Percentiles rank a stretch among this genome's conserved stretches.
Evolutionary conservation across 1,140 invertebrate genomes (phyloP).

Genomic region (Trichonephila clavipes): DNA sequence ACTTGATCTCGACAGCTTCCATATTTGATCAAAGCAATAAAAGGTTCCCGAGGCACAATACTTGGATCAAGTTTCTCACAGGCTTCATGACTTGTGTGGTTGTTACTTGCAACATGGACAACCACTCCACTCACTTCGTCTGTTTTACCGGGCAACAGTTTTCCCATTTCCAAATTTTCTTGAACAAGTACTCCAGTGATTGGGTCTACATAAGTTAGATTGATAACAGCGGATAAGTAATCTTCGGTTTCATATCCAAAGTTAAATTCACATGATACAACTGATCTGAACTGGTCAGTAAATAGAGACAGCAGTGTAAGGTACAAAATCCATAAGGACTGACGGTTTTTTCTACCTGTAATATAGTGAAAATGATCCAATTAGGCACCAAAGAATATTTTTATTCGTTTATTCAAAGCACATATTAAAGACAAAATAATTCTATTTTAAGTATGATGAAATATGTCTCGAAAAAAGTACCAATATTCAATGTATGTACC

Average conservation of each 20-base stretch:
- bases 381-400: too few species aligned
- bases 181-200: conserved; percentile 79
- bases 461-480: too few species aligned
- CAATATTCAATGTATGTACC: too few species aligned
- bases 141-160: conserved; percentile 86
- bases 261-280: conserved; percentile 73
- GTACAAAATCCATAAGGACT: conserved; percentile 47
- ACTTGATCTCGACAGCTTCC: conserved; percentile 88
- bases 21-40: conserved; percentile 88
- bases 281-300: conserved; percentile 31
- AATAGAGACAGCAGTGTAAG: not conserved
- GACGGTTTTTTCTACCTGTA: not conserved
- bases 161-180: conserved; percentile 83
- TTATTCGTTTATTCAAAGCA: too few species aligned
- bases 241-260: conserved; percentile 78
- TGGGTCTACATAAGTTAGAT: conserved; percentile 80
- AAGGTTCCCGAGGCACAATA: conserved; percentile 82
- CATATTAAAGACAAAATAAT: too few species aligned
- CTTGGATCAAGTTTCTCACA: conserved; percentile 84
- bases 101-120: conserved; percentile 84
- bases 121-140: conserved; percentile 84
- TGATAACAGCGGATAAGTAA: conserved; percentile 80
- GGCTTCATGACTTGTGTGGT: conserved; percentile 84
- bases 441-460: too few species aligned
- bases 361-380: not conserved